Conservation (phyloP, 2,888 invertebrate genomes). For the Octonoba sinensis region DNA sequence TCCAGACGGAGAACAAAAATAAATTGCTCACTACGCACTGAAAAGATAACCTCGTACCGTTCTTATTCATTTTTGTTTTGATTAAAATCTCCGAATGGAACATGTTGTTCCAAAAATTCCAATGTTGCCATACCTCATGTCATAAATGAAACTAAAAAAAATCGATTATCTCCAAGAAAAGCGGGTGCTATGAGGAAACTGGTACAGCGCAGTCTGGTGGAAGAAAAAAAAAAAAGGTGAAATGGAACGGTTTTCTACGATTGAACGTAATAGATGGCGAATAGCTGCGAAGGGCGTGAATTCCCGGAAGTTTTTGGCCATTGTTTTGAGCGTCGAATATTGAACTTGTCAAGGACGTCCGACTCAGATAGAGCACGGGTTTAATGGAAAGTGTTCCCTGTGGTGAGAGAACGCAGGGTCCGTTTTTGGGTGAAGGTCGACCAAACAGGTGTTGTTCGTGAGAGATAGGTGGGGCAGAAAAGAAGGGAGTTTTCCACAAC, state of each 20-base stretch:
- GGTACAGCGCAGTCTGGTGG: conserved; percentile 14
- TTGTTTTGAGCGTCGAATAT: conserved; percentile 18
- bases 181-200: conserved; percentile 28
- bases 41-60: no score
- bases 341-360: conserved; percentile 32
- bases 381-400: conserved; percentile 1
- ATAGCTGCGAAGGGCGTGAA: conserved; percentile 35
- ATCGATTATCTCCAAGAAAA: conserved; percentile 25
- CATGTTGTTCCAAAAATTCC: not conserved
- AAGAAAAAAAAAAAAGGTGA: not conserved
- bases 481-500: conserved; percentile 30
- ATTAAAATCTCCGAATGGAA: no score
- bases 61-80: no score
- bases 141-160: conserved; percentile 18
- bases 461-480: conserved; percentile 29
- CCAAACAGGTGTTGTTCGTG: conserved; percentile 34
- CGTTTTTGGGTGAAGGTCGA: conserved; percentile 48
- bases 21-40: no score
- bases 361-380: conserved; percentile 27
- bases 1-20: no score
- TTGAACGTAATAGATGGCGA: not conserved
- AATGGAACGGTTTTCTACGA: not conserved
- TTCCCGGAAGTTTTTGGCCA: conserved; percentile 45
- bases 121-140: not conserved
- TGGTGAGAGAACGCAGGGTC: conserved; percentile 10